These are phyloP conservation scores for Drosophila atroscutellata DNA, from an alignment of 2,888 invertebrate species.

Conservation along the genomic window DNA sequence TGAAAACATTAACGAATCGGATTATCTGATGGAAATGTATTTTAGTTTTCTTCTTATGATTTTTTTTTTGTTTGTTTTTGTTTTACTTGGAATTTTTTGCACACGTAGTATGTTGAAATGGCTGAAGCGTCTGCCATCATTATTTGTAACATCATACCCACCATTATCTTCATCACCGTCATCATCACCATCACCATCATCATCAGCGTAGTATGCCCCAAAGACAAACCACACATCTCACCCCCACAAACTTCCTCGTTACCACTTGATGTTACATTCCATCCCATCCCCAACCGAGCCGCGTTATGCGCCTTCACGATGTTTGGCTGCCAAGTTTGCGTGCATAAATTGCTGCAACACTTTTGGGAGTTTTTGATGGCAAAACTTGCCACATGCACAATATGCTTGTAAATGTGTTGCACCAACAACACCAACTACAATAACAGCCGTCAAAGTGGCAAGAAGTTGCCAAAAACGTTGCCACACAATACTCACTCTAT, in stretches of 20 bases:
- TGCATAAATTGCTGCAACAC: slow-evolving; percentile 74
- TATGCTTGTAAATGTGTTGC: slow-evolving; percentile 54
- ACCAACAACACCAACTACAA: slow-evolving; percentile 15
- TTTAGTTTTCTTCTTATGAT: slow-evolving; percentile 31
- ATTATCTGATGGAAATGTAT: slow-evolving; percentile 54
- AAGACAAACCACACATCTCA: slow-evolving; percentile 20
- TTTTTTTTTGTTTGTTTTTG: not conserved
- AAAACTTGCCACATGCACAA: slow-evolving; percentile 64
- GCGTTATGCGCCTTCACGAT: slow-evolving; percentile 40
- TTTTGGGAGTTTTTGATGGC: slow-evolving; percentile 72
- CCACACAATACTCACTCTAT: slow-evolving; percentile 14
- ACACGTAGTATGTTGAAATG: slow-evolving; percentile 6
- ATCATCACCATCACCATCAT: slow-evolving; percentile 25
- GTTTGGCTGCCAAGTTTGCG: slow-evolving; percentile 58
- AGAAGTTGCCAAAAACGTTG: slow-evolving; percentile 28
- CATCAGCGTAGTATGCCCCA: slow-evolving; percentile 9
- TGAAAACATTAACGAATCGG: slow-evolving; percentile 65
- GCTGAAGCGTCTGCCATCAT: slow-evolving; percentile 11
- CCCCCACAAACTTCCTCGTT: not conserved
- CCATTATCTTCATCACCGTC: slow-evolving; percentile 19
- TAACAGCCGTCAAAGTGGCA: slow-evolving; percentile 29
- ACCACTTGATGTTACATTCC: not conserved
- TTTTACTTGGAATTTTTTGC: not conserved
- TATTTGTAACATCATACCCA: slow-evolving; percentile 25
- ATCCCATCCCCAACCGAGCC: not conserved